Evolutionary conservation across 2,888 invertebrate genomes (phyloP), one percentile per base, ranked within the genome.

Genomic region (Calameuta pallipes): DNA sequence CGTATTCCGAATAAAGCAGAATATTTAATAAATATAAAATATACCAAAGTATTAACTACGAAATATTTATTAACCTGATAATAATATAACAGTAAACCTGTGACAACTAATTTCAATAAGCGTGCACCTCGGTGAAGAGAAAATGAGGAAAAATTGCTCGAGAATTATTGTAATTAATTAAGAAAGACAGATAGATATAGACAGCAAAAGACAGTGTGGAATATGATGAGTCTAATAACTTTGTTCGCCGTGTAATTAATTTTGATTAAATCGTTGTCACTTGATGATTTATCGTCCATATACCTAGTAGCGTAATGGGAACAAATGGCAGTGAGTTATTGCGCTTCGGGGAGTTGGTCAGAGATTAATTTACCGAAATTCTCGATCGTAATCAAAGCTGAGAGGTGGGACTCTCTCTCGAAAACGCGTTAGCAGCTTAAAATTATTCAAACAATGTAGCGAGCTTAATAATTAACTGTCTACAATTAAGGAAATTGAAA

Each of bases 251-350:
- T 71, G 76, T 76, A 76, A 79, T 79, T 79, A 79, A 79, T 79
- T 76, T 74, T 34, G 76, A 79, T 79, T 79, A 79, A 79, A 76
- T 33, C 79, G 73, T 73, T 37, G 76, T 76, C 76, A 33, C 68
- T 41, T 70, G 31, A 37, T 74, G 76, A 79, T 74, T 76, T 71
- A 78, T 73, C 73, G 76, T 34, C 35, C 33, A n/a, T 70, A 37
- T 33, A 30, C 11, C 35, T 23, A 34, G 74, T n/a, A n/a, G 23
- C 74, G 74, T 36, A 74, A 34, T 36, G n/a, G 35, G 33, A 35
- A 36, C 71, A 71, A 36, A 35, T 74, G 74, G 34, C 36, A 34
- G 74, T 74, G 37, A 35, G 74, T 30, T 35, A 74, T 74, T 74
- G 36, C 36, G 30, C 74, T 30, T 74, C 74, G 34, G 34, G 36